Percentiles rank a stretch among this genome's conserved stretches.
These are phyloP conservation scores for Tinamus major DNA, from an alignment of 2,797 vertebrate genomes.

Conservation along the genomic window DNA sequence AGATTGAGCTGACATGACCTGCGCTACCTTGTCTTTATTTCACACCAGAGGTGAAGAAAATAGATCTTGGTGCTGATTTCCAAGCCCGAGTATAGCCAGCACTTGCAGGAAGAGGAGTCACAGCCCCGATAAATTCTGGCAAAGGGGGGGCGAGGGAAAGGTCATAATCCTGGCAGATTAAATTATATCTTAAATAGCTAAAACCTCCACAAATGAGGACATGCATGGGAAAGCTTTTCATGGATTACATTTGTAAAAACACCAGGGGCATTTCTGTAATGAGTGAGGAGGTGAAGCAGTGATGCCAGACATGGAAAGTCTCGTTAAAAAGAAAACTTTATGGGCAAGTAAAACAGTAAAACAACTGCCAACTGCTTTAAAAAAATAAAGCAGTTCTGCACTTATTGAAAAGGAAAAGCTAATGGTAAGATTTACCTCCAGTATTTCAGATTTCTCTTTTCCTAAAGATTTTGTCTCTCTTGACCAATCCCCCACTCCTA, in stretches of 20 bases:
- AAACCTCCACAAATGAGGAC: not conserved
- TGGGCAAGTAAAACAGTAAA: not conserved
- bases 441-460: not conserved
- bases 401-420: not conserved
- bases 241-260: accelerated
- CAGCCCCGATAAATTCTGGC: not conserved
- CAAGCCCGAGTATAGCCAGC: not conserved
- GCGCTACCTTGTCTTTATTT: not conserved
- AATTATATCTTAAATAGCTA: not conserved
- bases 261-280: not conserved
- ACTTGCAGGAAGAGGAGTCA: not conserved
- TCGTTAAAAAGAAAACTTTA: not conserved
- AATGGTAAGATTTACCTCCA: not conserved
- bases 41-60: not conserved
- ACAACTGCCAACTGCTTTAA: not conserved
- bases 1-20: not conserved
- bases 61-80: not conserved
- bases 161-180: no score
- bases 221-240: not conserved
- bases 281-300: not conserved
- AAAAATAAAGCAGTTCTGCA: not conserved
- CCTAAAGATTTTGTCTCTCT: not conserved
- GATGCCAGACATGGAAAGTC: not conserved
- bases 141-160: not conserved
- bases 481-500: not conserved